Percentiles rank a stretch among this genome's conserved stretches.
Evolutionary conservation across 2,797 vertebrate species (phyloP).

Genomic region (Chromobotia macracanthus): DNA sequence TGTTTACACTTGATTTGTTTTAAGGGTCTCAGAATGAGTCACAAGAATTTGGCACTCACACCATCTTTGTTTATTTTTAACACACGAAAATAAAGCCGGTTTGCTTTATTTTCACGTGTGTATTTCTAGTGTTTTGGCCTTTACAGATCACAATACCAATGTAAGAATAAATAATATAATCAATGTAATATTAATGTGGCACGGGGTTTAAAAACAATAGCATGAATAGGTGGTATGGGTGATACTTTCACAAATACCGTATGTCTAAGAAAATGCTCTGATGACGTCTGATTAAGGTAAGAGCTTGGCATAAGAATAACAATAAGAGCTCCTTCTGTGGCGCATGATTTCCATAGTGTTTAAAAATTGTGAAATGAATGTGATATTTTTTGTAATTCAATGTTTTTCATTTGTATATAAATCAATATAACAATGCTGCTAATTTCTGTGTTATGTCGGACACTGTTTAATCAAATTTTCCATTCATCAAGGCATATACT

Average conservation of each 20-base stretch:
- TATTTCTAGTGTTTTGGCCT: neutral
- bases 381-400: too few species aligned
- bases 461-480: neutral
- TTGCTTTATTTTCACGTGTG: neutral
- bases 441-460: neutral
- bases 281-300: neutral
- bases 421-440: neutral
- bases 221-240: neutral
- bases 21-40: neutral
- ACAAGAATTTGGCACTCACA: neutral
- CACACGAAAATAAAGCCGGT: too few species aligned
- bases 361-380: neutral
- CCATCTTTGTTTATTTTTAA: too few species aligned
- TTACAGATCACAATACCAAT: neutral
- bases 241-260: neutral
- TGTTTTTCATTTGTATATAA: neutral
- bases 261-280: too few species aligned
- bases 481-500: too few species aligned
- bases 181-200: too few species aligned
- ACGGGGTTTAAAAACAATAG: too few species aligned
- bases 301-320: neutral
- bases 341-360: neutral
- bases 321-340: neutral
- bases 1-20: slow-evolving; percentile 11
- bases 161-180: too few species aligned